phyloP scores from a whole-genome alignment of 2,113 vertebrate species.

The Pachypanchax playfairii region DNA sequence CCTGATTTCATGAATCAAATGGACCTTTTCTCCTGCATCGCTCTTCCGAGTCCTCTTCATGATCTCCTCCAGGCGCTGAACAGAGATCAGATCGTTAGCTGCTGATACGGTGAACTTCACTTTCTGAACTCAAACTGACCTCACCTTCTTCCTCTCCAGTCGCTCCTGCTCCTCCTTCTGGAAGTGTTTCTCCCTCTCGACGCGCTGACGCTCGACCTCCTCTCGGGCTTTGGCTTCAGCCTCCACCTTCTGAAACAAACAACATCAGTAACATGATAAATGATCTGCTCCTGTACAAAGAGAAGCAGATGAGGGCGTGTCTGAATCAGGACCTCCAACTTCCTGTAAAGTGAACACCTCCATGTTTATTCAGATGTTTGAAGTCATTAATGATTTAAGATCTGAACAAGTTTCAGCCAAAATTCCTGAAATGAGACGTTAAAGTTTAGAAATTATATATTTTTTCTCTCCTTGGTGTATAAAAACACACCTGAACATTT shows the following conservation, averaged over 20 bases:
- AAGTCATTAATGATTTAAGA: too few relatives aligned
- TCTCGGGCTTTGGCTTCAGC: conserved; percentile 85
- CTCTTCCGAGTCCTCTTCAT: conserved; percentile 97
- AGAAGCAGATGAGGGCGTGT: too few relatives aligned
- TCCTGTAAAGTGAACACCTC: too few relatives aligned
- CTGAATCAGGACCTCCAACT: too few relatives aligned
- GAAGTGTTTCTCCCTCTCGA: conserved; percentile 95
- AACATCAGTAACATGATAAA: not conserved
- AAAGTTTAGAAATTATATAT: too few relatives aligned
- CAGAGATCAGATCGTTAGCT: conserved; percentile 20
- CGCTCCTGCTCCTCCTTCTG: conserved; percentile 95
- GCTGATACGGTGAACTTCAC: not conserved
- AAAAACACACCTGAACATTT: not conserved
- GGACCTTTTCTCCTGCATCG: conserved; percentile 86
- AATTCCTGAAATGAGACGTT: too few relatives aligned
- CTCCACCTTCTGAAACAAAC: conserved; percentile 81
- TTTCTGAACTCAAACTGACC: conserved; percentile 6
- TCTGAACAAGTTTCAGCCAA: too few relatives aligned
- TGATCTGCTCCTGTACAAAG: too few relatives aligned
- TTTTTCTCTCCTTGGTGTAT: too few relatives aligned
- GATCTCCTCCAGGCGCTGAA: conserved; percentile 95
- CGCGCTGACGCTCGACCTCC: conserved; percentile 86
- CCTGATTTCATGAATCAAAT: not conserved
- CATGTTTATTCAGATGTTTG: too few relatives aligned
- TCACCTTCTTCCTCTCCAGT: conserved; percentile 93